Conservation (phyloP, 2,113 vertebrate species). For the Scophthalmus maximus region DNA sequence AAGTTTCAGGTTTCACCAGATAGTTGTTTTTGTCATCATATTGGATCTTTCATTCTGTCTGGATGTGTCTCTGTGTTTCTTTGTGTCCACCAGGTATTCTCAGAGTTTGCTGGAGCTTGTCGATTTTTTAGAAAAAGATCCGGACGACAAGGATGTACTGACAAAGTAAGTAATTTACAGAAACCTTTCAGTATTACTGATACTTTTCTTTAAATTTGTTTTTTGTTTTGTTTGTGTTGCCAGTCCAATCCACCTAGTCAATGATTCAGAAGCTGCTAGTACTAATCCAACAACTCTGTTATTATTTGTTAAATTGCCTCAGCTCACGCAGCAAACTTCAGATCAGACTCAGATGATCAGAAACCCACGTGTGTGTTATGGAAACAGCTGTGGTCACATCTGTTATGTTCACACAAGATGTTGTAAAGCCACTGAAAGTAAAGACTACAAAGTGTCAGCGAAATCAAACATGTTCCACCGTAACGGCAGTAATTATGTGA, state of each 20-base stretch:
- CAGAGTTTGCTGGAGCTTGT: constrained; percentile 94
- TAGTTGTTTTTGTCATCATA: too few relatives aligned
- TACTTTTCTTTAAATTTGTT: neutral
- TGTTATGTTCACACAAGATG: neutral
- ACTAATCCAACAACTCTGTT: neutral
- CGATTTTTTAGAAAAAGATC: constrained; percentile 91
- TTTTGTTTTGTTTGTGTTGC: neutral
- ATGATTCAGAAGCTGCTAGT: neutral
- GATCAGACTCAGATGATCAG: too few relatives aligned
- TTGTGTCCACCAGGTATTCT: constrained; percentile 80
- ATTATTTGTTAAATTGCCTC: neutral
- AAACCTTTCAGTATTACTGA: neutral
- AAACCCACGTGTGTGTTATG: neutral
- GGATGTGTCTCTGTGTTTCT: constrained; percentile 8
- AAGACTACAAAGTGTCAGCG: neutral
- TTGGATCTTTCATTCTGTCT: too few relatives aligned
- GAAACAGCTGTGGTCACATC: neutral
- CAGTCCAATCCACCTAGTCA: neutral
- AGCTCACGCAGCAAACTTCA: too few relatives aligned
- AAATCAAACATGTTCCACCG: neutral
- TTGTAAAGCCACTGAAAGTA: neutral
- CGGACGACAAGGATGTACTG: constrained; percentile 89
- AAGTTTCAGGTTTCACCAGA: neutral
- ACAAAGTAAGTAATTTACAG: constrained; percentile 87
- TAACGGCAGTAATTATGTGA: neutral